Evolutionary conservation across 2,888 invertebrate genomes (phyloP).

Genomic region (Globia sparganii): DNA sequence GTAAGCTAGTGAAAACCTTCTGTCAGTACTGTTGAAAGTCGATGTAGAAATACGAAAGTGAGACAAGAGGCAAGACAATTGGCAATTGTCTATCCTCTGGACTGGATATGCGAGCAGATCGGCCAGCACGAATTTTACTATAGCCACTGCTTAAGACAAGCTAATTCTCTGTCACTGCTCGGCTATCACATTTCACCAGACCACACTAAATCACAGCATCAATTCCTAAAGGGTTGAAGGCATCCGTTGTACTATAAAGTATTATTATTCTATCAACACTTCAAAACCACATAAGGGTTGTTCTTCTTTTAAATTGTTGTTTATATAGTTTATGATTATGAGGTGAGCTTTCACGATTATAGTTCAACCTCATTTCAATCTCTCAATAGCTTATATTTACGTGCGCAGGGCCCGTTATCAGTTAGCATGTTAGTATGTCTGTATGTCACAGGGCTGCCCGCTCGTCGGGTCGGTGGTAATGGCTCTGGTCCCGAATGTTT

Average conservation of each 20-base stretch:
- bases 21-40: not conserved
- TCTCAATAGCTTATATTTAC: slow-evolving; percentile 28
- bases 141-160: not conserved
- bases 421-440: slow-evolving; percentile 62
- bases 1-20: no score
- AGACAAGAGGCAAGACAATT: no score
- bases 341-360: slow-evolving; percentile 21
- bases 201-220: not conserved
- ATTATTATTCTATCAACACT: not conserved
- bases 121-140: not conserved
- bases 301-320: not conserved
- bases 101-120: not conserved
- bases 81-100: not conserved
- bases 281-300: not conserved
- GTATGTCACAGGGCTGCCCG: slow-evolving; percentile 74
- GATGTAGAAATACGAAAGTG: not conserved
- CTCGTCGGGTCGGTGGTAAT: slow-evolving; percentile 64
- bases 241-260: no score
- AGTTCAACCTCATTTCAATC: slow-evolving; percentile 12
- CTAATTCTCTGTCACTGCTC: not conserved
- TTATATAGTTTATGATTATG: not conserved
- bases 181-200: no score
- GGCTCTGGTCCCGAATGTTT: slow-evolving; percentile 58
- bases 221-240: not conserved
- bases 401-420: slow-evolving; percentile 63